Percentiles rank a stretch among this genome's conserved stretches.
These are phyloP conservation scores for Catocala nupta DNA, from an alignment of 2,888 invertebrate genomes.

Conservation along the genomic window DNA sequence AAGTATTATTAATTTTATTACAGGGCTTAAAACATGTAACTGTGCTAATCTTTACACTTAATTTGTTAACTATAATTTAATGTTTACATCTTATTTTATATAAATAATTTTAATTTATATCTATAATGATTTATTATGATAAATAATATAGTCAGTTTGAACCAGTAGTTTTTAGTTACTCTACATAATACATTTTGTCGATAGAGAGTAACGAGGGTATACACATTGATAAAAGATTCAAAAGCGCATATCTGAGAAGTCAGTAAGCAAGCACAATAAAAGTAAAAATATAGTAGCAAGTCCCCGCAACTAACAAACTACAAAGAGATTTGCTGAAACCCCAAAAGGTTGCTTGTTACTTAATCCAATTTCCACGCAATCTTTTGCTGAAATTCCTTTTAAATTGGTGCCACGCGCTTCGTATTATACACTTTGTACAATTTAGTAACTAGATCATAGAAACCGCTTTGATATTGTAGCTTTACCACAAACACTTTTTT, in stretches of 20 bases:
- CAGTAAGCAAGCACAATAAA: slow-evolving; percentile 29
- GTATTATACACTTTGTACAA: slow-evolving; percentile 50
- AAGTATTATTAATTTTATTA: no score
- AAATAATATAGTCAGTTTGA: no score
- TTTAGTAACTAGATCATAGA: slow-evolving; percentile 34
- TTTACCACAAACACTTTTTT: slow-evolving; percentile 12
- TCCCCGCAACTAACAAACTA: slow-evolving; percentile 49
- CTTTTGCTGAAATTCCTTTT: slow-evolving; percentile 56
- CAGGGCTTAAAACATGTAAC: no score
- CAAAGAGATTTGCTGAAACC: slow-evolving; percentile 69
- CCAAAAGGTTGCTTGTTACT: slow-evolving; percentile 67
- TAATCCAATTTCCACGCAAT: slow-evolving; percentile 68
- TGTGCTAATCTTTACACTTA: no score
- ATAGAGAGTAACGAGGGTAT: not conserved
- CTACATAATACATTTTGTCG: no score
- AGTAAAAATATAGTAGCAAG: slow-evolving; percentile 31
- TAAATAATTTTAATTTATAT: no score
- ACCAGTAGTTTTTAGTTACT: no score
- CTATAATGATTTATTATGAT: no score
- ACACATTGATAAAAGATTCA: slow-evolving; percentile 7
- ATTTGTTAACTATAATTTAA: no score
- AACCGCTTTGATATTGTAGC: slow-evolving; percentile 24
- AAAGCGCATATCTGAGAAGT: slow-evolving; percentile 17
- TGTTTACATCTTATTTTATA: no score
- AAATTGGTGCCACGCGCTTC: slow-evolving; percentile 46